Conservation (phyloP, 2,888 invertebrate species). For the Aphrophora alni region DNA sequence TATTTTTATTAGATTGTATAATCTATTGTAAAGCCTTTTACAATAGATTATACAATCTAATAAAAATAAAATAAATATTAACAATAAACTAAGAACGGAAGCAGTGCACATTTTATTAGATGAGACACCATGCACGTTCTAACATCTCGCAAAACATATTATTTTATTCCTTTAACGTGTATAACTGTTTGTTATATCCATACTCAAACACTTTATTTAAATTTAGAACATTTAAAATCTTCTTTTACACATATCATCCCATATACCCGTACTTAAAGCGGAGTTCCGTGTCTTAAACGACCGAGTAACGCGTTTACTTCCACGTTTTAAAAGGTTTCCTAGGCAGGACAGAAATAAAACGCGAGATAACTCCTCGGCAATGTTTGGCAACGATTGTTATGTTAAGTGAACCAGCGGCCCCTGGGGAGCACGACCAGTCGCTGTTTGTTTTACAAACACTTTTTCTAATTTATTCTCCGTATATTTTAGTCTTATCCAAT, state of each 20-base stretch:
- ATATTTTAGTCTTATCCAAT: background rate
- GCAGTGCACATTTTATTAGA: no score
- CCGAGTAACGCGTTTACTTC: background rate
- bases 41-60: no score
- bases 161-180: no score
- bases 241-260: background rate
- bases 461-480: conserved; percentile 6
- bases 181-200: background rate
- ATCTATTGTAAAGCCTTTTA: no score
- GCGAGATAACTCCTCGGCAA: background rate
- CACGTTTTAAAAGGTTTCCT: background rate
- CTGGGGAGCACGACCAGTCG: background rate
- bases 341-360: background rate
- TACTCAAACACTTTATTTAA: background rate
- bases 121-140: no score
- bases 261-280: background rate
- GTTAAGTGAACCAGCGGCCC: background rate
- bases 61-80: no score
- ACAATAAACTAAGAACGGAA: no score
- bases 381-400: conserved; percentile 4
- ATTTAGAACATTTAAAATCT: background rate
- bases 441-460: background rate
- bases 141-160: no score
- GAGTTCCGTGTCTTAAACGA: background rate
- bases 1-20: no score